Conservation (phyloP, 1,140 invertebrate species). For the Pinna nobilis region DNA sequence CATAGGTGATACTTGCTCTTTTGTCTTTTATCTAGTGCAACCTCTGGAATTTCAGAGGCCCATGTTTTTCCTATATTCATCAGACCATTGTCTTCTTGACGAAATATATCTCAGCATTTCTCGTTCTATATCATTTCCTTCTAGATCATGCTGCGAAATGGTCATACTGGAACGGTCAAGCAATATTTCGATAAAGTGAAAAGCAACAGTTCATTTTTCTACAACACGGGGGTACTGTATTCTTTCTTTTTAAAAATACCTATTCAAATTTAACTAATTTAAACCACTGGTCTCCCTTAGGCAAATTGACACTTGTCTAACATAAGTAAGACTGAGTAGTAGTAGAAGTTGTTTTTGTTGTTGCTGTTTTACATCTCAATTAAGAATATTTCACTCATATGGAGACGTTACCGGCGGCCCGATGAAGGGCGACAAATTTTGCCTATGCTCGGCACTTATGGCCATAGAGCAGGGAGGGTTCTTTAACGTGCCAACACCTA, state of each 20-base stretch:
- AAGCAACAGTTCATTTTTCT: background rate
- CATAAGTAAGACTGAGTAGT: background rate
- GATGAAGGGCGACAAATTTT: too few relatives aligned
- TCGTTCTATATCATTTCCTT: background rate
- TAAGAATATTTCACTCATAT: background rate
- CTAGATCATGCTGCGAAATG: slow-evolving; percentile 6
- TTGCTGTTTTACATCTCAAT: background rate
- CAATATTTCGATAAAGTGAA: slow-evolving; percentile 9
- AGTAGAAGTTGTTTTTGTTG: background rate
- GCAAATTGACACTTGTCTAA: background rate
- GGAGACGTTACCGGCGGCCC: too few relatives aligned
- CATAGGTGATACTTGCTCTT: too few relatives aligned
- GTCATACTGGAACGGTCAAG: slow-evolving; percentile 1
- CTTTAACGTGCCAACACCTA: too few relatives aligned
- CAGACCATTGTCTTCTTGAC: too few relatives aligned
- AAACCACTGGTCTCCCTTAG: background rate
- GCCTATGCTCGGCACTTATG: too few relatives aligned
- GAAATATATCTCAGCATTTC: background rate
- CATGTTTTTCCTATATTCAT: too few relatives aligned
- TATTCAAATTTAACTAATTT: background rate
- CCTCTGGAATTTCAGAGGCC: too few relatives aligned
- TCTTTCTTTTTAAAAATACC: background rate
- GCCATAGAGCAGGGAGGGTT: too few relatives aligned
- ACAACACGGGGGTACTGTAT: background rate
- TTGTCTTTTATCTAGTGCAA: too few relatives aligned